Conservation (phyloP, 2,888 invertebrate genomes). For the Cosmia trapezina region DNA sequence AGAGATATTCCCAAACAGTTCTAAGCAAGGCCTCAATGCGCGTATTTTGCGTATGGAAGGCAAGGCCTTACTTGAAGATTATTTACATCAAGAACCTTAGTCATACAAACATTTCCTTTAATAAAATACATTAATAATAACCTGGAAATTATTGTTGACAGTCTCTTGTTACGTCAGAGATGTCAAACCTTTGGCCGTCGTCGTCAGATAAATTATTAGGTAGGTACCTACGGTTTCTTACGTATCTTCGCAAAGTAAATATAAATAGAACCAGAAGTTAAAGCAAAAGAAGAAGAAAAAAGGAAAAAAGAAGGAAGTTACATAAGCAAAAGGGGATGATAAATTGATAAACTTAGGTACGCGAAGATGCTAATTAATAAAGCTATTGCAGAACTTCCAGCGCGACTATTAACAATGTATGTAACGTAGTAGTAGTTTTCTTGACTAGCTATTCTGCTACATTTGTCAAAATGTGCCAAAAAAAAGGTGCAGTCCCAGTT, state of each 20-base stretch:
- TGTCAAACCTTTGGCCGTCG: slow-evolving; percentile 68
- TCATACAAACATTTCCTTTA: slow-evolving; percentile 25
- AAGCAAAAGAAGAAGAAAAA: background rate
- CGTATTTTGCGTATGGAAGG: no score
- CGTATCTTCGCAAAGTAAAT: slow-evolving; percentile 19
- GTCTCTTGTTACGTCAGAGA: slow-evolving; percentile 65
- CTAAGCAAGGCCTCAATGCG: background rate
- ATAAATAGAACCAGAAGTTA: background rate
- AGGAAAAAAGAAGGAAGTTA: no score
- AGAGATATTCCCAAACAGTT: background rate
- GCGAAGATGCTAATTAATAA: background rate
- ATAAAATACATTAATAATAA: slow-evolving; percentile 32
- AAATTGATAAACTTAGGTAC: background rate
- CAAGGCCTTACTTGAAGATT: background rate
- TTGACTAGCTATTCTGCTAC: background rate
- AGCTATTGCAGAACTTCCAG: background rate
- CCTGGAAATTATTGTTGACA: slow-evolving; percentile 32
- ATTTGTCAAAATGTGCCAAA: background rate
- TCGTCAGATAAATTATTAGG: slow-evolving; percentile 39
- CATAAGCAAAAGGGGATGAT: background rate
- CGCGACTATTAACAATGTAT: background rate
- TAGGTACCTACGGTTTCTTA: slow-evolving; percentile 47
- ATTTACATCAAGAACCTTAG: background rate
- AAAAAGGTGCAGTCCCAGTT: background rate
- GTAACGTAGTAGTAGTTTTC: background rate